These are phyloP conservation scores for Trichonephila clavata DNA, from an alignment of 1,140 invertebrate genomes.

Conservation along the genomic window DNA sequence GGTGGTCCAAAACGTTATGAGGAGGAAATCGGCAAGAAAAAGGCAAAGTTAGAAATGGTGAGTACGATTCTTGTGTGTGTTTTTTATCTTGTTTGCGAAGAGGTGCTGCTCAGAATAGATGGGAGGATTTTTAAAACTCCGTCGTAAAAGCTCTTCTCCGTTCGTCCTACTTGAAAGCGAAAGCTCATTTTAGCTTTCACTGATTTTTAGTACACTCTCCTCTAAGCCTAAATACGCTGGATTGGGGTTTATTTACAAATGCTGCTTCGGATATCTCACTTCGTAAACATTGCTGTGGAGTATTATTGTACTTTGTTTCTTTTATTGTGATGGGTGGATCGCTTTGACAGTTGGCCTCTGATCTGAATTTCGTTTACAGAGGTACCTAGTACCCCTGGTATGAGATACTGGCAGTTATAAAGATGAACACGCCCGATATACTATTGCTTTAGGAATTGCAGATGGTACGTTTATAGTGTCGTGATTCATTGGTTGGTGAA, in stretches of 20 bases:
- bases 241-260: slow-evolving; percentile 61
- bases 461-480: slow-evolving; percentile 17
- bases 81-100: slow-evolving; percentile 38
- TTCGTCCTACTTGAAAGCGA: slow-evolving; percentile 12
- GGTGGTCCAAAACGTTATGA: slow-evolving; percentile 55
- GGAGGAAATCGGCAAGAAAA: slow-evolving; percentile 62
- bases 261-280: slow-evolving; percentile 31
- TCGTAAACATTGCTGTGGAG: slow-evolving; percentile 29
- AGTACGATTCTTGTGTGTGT: slow-evolving; percentile 11
- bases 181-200: slow-evolving; percentile 42
- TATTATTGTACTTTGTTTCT: background rate
- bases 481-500: background rate
- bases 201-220: slow-evolving; percentile 1
- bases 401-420: slow-evolving; percentile 17
- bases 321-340: background rate
- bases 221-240: slow-evolving; percentile 58
- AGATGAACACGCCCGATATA: slow-evolving; percentile 46
- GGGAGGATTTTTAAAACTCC: slow-evolving; percentile 47
- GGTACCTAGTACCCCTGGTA: slow-evolving; percentile 15
- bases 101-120: slow-evolving; percentile 39
- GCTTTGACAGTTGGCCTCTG: background rate
- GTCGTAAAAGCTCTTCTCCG: slow-evolving; percentile 11
- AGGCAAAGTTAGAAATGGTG: slow-evolving; percentile 65
- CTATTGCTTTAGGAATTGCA: slow-evolving; percentile 30
- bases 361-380: background rate